Evolutionary conservation across 2,113 vertebrate species (phyloP).

Genomic region (Lethenteron camtschaticum): DNA sequence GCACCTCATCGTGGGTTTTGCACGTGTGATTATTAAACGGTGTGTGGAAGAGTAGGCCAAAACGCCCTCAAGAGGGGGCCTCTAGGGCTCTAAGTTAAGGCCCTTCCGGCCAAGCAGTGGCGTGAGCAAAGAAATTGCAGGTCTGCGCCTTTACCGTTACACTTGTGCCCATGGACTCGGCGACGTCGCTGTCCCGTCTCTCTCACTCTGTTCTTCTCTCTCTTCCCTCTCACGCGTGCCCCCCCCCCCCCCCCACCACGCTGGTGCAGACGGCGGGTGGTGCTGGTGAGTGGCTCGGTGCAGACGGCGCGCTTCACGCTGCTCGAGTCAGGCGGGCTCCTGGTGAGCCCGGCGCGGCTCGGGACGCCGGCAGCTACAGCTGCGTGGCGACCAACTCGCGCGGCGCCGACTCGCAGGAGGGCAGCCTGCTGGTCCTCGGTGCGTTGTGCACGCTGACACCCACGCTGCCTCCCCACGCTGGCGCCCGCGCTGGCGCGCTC

Average conservation of each 20-base stretch:
- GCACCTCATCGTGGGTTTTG: no score
- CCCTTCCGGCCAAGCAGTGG: no score
- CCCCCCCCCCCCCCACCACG: background rate
- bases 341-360: constrained; percentile 61
- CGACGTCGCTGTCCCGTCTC: background rate
- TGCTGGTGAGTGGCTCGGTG: constrained; percentile 74
- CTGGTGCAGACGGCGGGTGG: constrained; percentile 23
- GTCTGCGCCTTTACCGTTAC: background rate
- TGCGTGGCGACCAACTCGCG: constrained; percentile 87
- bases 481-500: no score
- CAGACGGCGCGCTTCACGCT: constrained; percentile 77
- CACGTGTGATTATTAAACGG: no score
- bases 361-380: constrained; percentile 62
- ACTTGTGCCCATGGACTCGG: background rate
- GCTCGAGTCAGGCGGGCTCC: constrained; percentile 74
- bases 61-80: no score
- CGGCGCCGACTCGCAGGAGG: constrained; percentile 62
- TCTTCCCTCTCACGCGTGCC: background rate
- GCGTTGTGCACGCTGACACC: no score
- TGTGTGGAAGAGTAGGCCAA: no score
- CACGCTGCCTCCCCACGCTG: background rate
- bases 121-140: no score
- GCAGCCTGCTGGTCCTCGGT: constrained; percentile 41
- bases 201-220: background rate
- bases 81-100: no score